Conservation (phyloP, 2,113 vertebrate genomes). For the Laticauda laticaudata region DNA sequence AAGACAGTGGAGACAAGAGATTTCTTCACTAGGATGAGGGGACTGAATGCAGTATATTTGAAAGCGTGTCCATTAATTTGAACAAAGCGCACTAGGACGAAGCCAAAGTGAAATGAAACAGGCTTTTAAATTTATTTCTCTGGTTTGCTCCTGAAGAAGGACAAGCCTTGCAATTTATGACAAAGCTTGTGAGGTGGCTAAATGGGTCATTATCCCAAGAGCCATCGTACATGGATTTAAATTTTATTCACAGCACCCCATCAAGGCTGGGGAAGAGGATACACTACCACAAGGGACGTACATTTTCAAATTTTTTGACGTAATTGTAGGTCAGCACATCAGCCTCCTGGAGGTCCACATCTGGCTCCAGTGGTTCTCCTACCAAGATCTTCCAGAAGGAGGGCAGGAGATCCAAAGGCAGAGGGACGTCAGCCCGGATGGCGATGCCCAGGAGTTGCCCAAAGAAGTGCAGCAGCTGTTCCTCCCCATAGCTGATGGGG, state of each 20-base stretch:
- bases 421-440: conserved; percentile 91
- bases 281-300: conserved; percentile 44
- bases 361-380: conserved; percentile 83
- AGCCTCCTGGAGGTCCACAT: conserved; percentile 90
- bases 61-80: no score
- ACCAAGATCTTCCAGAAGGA: conserved; percentile 97
- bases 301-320: conserved; percentile 91
- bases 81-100: not conserved
- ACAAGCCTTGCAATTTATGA: not conserved
- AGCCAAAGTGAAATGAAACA: not conserved
- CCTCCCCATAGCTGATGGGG: conserved; percentile 92
- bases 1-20: not conserved
- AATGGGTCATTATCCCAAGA: not conserved
- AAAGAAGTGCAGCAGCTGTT: conserved; percentile 94
- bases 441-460: conserved; percentile 94
- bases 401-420: conserved; percentile 90
- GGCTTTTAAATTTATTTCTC: not conserved
- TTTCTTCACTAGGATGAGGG: not conserved
- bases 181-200: not conserved
- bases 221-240: not conserved
- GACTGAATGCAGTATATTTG: not conserved
- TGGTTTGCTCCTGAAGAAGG: not conserved
- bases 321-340: conserved; percentile 96
- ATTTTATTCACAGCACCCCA: not conserved
- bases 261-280: fast-evolving